Conservation (phyloP, 53 echinoderm and acorn worm genomes). For the Arbacia lixula region DNA sequence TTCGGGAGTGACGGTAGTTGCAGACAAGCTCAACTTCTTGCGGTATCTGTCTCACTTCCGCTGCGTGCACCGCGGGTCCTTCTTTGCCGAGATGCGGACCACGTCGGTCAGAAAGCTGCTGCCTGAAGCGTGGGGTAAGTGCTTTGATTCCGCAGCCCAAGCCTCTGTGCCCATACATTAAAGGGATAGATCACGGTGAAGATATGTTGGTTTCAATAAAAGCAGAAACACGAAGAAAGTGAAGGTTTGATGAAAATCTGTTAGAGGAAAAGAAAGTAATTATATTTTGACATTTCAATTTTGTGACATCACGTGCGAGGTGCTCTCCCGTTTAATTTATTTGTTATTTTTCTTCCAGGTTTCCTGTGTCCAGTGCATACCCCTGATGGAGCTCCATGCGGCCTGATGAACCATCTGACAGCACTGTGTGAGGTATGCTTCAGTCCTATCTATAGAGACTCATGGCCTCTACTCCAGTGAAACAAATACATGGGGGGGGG, state of each 20-base stretch:
- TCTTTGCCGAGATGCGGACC: constrained; percentile 94
- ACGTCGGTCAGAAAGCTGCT: constrained; percentile 88
- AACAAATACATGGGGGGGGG: no score
- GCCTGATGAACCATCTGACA: constrained; percentile 88
- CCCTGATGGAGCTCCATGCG: constrained; percentile 96
- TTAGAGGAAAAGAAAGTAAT: no score
- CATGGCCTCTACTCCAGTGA: no score
- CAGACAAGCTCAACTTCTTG: constrained; percentile 97
- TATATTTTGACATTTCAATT: no score
- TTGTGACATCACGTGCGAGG: no score
- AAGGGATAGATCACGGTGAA: no score
- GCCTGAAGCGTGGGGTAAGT: constrained; percentile 97
- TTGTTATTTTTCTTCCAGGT: constrained; percentile 50
- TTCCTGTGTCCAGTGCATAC: constrained; percentile 99
- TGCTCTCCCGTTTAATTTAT: no score
- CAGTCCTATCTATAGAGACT: no score
- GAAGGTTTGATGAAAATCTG: no score
- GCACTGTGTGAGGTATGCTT: constrained; percentile 82
- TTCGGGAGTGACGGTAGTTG: constrained; percentile 85
- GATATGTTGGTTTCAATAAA: no score
- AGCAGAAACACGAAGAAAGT: no score
- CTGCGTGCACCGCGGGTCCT: constrained; percentile 90
- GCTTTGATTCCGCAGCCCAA: constrained; percentile 2
- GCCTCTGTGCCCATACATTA: no score
- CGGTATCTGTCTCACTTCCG: constrained; percentile 94